Percentiles rank a stretch among this genome's conserved stretches.
These are phyloP conservation scores for Phataginus tricuspis DNA, from an alignment of 2,797 vertebrate genomes.

Conservation along the genomic window DNA sequence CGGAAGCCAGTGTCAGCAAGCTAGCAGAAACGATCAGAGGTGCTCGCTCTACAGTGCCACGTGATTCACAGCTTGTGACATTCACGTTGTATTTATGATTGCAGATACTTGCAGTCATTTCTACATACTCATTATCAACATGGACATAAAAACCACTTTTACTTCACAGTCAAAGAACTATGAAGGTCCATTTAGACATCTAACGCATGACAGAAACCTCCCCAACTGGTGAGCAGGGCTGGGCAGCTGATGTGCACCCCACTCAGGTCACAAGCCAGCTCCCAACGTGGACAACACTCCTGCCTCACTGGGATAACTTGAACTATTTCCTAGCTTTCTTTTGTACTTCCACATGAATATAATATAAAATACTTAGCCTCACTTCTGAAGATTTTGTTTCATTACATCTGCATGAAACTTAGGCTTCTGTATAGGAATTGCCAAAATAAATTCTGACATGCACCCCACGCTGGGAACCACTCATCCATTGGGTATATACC, in stretches of 20 bases:
- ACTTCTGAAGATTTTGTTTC: conserved; percentile 13
- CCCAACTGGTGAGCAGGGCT: not conserved
- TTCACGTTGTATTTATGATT: not conserved
- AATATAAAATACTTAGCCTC: not conserved
- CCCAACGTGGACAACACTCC: not conserved
- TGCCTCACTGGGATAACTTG: not conserved
- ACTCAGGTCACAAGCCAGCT: not conserved
- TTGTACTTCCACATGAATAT: not conserved
- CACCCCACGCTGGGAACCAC: not conserved
- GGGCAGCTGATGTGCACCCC: not conserved
- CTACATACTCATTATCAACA: not conserved
- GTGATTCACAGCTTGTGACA: not conserved
- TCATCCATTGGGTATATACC: not conserved
- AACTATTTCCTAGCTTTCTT: not conserved
- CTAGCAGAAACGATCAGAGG: not conserved
- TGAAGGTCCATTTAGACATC: not conserved
- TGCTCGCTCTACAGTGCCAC: not conserved
- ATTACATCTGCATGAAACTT: not conserved
- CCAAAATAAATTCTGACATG: not conserved
- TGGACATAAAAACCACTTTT: not conserved
- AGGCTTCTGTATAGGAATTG: not conserved
- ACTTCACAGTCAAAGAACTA: not conserved
- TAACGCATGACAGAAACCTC: conserved; percentile 23
- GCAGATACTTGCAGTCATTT: not conserved
- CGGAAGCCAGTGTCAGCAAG: not conserved